Percentiles rank a stretch among this genome's conserved stretches.
Evolutionary conservation across 2,888 invertebrate species (phyloP).

Genomic region (Cheilosia vernalis): DNA sequence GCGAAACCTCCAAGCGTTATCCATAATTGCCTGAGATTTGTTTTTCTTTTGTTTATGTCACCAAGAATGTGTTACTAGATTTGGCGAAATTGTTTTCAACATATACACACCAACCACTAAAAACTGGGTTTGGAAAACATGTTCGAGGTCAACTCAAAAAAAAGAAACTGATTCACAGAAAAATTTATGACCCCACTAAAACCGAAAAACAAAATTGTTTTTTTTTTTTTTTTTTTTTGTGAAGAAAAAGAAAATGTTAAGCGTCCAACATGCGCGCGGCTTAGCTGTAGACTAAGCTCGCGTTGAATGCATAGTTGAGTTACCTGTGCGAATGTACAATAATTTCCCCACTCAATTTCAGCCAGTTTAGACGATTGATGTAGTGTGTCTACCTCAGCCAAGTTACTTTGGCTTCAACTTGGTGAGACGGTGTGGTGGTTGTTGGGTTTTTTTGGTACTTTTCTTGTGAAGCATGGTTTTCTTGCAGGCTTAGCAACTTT

Average conservation of each 20-base stretch:
- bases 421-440: conserved; percentile 5
- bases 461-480: conserved; percentile 17
- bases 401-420: conserved; percentile 20
- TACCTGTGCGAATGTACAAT: conserved; percentile 60
- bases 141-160: background rate
- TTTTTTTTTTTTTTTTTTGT: background rate
- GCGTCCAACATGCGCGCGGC: conserved; percentile 62
- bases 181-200: conserved; percentile 13
- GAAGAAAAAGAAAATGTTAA: background rate
- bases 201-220: background rate
- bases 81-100: background rate
- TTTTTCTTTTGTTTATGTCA: conserved; percentile 2
- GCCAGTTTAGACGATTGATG: conserved; percentile 13
- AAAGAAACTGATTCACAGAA: conserved; percentile 1
- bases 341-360: conserved; percentile 48
- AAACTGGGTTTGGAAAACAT: conserved; percentile 11
- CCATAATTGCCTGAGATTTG: conserved; percentile 77
- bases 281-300: conserved; percentile 68
- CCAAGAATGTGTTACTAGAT: background rate
- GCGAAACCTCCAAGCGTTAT: conserved; percentile 83
- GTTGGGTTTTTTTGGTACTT: conserved; percentile 17
- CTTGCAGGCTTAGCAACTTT: conserved; percentile 36
- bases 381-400: conserved; percentile 24
- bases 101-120: background rate
- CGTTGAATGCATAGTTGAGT: conserved; percentile 35